These are phyloP conservation scores for Sus scrofa DNA, from an alignment of 2,113 vertebrate genomes.

Conservation along the genomic window T2T-Sscrofa CM000816.6:87299501-87300000, in stretches of 20 bases:
- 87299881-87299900: conserved; percentile 90
- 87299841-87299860: background rate
- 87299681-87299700: background rate
- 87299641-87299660: background rate
- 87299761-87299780: background rate
- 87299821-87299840: background rate
- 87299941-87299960: conserved; percentile 87
- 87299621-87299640: background rate
- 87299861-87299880: accelerated
- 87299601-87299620: background rate
- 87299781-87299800: background rate
- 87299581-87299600: background rate
- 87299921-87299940: conserved; percentile 91
- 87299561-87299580: background rate
- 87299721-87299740: background rate
- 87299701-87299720: background rate
- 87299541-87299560: background rate
- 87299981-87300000: background rate
- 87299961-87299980: conserved; percentile 91
- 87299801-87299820: accelerated
- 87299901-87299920: conserved; percentile 92
- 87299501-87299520: background rate
- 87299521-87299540: background rate
- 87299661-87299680: background rate
- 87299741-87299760: background rate